Evolutionary conservation across 1,140 invertebrate species (phyloP).

Genomic region (Listronotus oregonensis): DNA sequence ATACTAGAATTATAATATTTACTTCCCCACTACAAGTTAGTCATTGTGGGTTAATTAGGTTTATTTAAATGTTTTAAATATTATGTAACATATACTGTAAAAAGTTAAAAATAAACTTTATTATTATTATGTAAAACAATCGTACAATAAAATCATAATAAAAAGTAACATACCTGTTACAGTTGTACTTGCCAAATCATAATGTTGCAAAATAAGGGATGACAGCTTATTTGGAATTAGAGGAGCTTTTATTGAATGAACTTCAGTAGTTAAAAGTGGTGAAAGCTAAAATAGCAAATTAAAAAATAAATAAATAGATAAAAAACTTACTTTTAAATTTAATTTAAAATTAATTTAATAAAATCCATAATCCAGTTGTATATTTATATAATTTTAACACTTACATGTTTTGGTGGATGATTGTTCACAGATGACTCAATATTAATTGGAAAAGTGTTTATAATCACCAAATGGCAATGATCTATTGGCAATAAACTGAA

Average conservation of each 20-base stretch:
- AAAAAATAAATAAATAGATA: background rate
- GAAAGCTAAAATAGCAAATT: constrained; percentile 63
- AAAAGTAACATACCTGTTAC: constrained; percentile 73
- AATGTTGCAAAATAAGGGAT: constrained; percentile 80
- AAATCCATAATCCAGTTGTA: no score
- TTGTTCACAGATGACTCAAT: constrained; percentile 75
- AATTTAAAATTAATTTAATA: background rate
- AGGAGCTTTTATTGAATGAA: constrained; percentile 71
- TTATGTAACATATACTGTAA: no score
- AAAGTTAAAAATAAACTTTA: no score
- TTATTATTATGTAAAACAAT: no score
- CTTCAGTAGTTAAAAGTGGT: constrained; percentile 67
- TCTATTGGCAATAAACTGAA: constrained; percentile 75
- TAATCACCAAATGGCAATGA: constrained; percentile 85
- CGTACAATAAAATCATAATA: no score
- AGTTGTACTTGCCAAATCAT: constrained; percentile 91
- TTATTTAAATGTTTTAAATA: no score
- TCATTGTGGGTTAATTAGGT: no score
- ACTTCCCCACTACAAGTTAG: no score
- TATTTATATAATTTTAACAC: no score
- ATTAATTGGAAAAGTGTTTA: constrained; percentile 84
- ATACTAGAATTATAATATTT: no score
- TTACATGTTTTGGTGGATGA: constrained; percentile 59
- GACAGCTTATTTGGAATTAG: constrained; percentile 70
- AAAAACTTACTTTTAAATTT: background rate